phyloP scores from a whole-genome alignment of 2,113 vertebrate genomes.

The Ramphastos sulfuratus region DNA sequence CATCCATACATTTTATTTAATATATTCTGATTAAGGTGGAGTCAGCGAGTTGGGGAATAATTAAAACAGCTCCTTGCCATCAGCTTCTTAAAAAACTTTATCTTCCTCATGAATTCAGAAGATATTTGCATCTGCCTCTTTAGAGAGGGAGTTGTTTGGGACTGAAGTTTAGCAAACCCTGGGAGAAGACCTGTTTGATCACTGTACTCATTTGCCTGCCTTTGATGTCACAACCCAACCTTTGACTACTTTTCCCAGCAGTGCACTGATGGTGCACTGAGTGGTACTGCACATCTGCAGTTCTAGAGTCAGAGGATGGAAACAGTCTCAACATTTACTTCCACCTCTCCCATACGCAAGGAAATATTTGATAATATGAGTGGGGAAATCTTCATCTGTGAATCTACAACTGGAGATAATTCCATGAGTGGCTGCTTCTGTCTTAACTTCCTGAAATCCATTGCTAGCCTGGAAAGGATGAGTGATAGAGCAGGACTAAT shows the following conservation, averaged over 20 bases:
- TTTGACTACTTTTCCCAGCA: not conserved
- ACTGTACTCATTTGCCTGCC: not conserved
- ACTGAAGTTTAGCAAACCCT: not conserved
- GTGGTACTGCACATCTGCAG: not conserved
- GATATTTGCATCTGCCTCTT: not conserved
- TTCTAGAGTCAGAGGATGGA: not conserved
- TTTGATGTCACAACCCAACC: not conserved
- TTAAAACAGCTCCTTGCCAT: slow-evolving; percentile 46
- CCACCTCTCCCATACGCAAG: not conserved
- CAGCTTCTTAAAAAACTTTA: slow-evolving; percentile 10
- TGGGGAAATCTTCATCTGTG: not conserved
- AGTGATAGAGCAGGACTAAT: not conserved
- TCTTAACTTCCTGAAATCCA: not conserved
- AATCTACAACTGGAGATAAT: not conserved
- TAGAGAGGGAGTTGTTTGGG: not conserved
- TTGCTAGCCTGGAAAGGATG: not conserved
- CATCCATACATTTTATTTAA: slow-evolving; percentile 81
- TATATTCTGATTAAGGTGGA: slow-evolving; percentile 68
- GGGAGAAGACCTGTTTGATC: not conserved
- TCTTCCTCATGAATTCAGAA: not conserved
- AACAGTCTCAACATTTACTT: not conserved
- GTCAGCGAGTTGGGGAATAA: slow-evolving; percentile 48
- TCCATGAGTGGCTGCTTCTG: not conserved
- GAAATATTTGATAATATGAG: not conserved
- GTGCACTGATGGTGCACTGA: not conserved